Base-by-base conservation (phyloP, 2,888 invertebrate genomes). In the Sinotaia quadrata region DNA sequence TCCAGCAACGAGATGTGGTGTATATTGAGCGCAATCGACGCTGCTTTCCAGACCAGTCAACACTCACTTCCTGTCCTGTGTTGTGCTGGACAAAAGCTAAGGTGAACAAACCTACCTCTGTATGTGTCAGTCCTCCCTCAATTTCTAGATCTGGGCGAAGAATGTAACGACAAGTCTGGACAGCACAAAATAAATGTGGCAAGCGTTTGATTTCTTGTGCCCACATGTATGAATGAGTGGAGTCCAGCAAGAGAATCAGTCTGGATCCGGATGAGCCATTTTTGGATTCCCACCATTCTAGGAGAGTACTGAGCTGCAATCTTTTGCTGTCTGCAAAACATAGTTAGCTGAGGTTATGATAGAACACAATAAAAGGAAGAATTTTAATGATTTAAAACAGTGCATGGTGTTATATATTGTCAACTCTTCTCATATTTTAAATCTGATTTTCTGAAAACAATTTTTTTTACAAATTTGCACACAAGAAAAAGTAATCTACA, bases 201-300 rank as follows among this genome's bases (percentile, higher is more conserved):
- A 81, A 67, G 31, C 76, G 69, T 7, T 73, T 62, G 5, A 86
- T 77, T 1, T 76, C 72, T 36, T 78, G 74, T n/a, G 84, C 75
- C 87, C 87, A 88, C 69, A 77, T 70, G 71, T 81, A 79, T 10
- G 87, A 85, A 67, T 84, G 71, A 24, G 75, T 75, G 4, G 86
- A 79, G 72, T 88, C 88, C 34, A 87, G 76, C 2, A 88, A 76
- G 4, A 88, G 76, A 37, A 88, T 79, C 18, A 88, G 81, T 0
- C 88, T 76, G 34, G 86, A 75, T 24, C 82, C 85, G 29, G 77
- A 76, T 2, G 75, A 73, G 4, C 47, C 71, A 60, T 82, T 81
- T 60, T 79, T 79, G 47, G 78, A 76, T 29, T 73, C 56, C 87
- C 87, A 88, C 84, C 84, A 84, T 56, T 84, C 84, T 49, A 87